phyloP scores from a whole-genome alignment of 2,888 invertebrate genomes.

The Agrotis ipsilon region DNA sequence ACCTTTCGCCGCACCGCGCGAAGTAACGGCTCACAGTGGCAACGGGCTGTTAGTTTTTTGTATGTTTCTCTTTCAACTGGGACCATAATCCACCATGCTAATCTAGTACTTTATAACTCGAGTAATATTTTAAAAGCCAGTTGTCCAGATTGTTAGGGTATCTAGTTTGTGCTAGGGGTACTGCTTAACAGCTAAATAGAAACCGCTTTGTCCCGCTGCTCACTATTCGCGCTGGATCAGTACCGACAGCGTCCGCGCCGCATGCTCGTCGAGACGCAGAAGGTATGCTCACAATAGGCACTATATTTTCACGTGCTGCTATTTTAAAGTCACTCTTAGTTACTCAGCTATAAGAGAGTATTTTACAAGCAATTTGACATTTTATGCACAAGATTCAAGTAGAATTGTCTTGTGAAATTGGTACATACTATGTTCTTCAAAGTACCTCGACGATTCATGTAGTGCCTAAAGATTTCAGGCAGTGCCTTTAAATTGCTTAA shows the following conservation, averaged over 20 bases:
- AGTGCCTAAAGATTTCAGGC: neutral
- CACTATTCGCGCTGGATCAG: slow-evolving; percentile 61
- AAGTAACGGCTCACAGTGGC: too few relatives aligned
- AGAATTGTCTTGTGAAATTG: neutral
- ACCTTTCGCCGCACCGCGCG: too few relatives aligned
- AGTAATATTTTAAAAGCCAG: neutral
- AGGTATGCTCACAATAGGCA: neutral
- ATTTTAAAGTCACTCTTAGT: slow-evolving; percentile 5
- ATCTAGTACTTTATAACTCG: neutral
- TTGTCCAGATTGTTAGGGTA: slow-evolving; percentile 2
- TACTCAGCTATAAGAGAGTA: neutral
- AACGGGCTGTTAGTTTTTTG: too few relatives aligned
- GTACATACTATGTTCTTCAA: neutral
- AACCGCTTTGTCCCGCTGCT: slow-evolving; percentile 68
- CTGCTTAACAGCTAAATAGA: slow-evolving; percentile 73
- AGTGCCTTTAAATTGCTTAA: neutral
- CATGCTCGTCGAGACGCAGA: slow-evolving; percentile 41
- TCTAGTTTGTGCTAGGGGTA: slow-evolving; percentile 48
- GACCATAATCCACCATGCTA: neutral
- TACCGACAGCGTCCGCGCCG: slow-evolving; percentile 47
- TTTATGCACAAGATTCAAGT: neutral
- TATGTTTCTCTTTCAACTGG: neutral
- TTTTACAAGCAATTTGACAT: neutral
- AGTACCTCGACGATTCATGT: slow-evolving; percentile 3
- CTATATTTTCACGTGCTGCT: slow-evolving; percentile 11